Percentiles rank a stretch among this genome's conserved stretches.
Conservation (phyloP, 2,113 vertebrate genomes). For the Sphyrna mokarran region DNA sequence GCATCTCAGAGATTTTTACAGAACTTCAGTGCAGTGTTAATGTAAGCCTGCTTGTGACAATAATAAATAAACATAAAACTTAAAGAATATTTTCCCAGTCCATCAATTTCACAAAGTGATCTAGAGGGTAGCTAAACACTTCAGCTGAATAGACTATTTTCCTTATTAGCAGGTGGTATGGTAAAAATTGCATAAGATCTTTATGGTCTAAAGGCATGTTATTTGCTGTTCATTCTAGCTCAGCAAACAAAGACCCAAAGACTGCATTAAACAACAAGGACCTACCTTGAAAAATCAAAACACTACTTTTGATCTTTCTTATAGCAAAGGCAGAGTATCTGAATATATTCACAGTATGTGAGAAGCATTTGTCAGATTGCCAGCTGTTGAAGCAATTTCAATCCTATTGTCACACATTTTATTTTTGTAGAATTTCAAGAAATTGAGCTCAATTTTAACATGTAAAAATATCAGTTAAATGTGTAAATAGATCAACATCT, state of each 20-base stretch:
- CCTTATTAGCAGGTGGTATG: background rate
- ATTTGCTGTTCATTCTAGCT: background rate
- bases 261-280: background rate
- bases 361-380: background rate
- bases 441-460: background rate
- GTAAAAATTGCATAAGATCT: background rate
- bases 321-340: background rate
- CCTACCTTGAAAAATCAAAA: background rate
- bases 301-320: background rate
- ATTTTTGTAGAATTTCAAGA: background rate
- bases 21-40: no score
- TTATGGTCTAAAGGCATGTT: background rate
- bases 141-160: background rate
- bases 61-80: no score
- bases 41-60: no score
- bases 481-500: background rate
- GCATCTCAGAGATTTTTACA: no score
- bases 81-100: background rate
- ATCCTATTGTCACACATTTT: background rate
- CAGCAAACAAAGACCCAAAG: background rate
- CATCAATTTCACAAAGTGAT: background rate
- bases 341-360: background rate
- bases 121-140: background rate
- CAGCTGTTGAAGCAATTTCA: background rate
- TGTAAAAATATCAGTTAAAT: background rate